Conservation (phyloP, 1,140 invertebrate genomes). For the Parapsyche elsis region DNA sequence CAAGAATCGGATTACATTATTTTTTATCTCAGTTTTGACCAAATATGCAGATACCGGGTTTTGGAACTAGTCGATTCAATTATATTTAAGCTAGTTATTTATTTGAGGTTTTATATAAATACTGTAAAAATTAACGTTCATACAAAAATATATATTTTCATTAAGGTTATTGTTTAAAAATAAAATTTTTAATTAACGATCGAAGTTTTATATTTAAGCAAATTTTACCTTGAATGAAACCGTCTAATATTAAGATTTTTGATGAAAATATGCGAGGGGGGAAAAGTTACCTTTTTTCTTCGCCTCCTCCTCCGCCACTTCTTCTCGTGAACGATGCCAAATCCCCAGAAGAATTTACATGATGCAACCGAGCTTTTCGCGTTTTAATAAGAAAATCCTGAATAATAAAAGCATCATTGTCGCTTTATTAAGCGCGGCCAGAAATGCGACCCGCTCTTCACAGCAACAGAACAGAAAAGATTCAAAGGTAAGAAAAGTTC, state of each 20-base stretch:
- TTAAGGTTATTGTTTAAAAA: too few relatives aligned
- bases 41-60: too few relatives aligned
- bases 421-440: constrained; percentile 36
- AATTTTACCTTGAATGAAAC: too few relatives aligned
- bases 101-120: too few relatives aligned
- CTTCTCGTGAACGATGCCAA: constrained; percentile 16
- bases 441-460: background rate
- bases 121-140: too few relatives aligned
- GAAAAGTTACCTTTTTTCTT: constrained; percentile 13
- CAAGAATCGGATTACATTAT: too few relatives aligned
- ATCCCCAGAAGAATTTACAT: constrained; percentile 35
- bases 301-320: background rate
- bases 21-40: too few relatives aligned
- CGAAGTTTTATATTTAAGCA: background rate
- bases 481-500: background rate
- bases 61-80: too few relatives aligned
- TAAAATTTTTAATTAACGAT: too few relatives aligned
- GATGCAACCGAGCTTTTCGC: constrained; percentile 30
- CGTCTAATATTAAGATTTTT: background rate
- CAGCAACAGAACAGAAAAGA: background rate
- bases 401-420: constrained; percentile 42
- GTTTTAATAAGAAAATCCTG: constrained; percentile 44
- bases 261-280: background rate
- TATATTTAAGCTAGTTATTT: too few relatives aligned
- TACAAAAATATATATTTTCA: too few relatives aligned